Percentiles rank a stretch among this genome's conserved stretches.
Conservation (phyloP, 2,797 vertebrate genomes). For the Hylomyscus alleni region DNA sequence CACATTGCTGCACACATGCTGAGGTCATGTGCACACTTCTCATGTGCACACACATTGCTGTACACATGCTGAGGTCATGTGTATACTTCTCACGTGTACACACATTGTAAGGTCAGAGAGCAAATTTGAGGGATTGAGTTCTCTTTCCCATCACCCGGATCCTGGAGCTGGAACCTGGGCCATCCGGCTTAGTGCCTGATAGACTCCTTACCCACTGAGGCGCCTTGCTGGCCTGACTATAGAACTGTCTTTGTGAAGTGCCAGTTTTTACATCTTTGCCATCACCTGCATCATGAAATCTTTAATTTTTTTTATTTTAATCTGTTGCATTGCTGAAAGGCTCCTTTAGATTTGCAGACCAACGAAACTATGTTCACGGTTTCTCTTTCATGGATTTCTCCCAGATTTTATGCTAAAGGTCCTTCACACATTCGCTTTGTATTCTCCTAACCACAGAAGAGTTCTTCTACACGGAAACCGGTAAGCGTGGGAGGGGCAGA, state of each 20-base stretch:
- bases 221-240: background rate
- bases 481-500: background rate
- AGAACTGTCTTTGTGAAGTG: accelerated
- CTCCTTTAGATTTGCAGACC: background rate
- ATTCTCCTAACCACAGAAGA: background rate
- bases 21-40: no score
- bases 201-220: background rate
- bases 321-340: background rate
- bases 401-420: background rate
- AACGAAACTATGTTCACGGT: background rate
- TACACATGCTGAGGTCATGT: no score
- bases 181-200: no score
- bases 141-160: background rate
- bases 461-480: background rate
- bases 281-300: accelerated
- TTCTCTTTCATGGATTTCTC: background rate
- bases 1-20: background rate
- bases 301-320: background rate
- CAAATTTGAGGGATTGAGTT: background rate
- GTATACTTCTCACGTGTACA: background rate
- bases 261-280: no score
- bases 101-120: background rate
- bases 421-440: background rate
- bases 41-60: no score
- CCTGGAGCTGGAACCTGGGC: background rate